Evolutionary conservation across 2,797 vertebrate species (phyloP), one percentile per base, ranked within the genome.

Genomic region (Onychomys arenicola): DNA sequence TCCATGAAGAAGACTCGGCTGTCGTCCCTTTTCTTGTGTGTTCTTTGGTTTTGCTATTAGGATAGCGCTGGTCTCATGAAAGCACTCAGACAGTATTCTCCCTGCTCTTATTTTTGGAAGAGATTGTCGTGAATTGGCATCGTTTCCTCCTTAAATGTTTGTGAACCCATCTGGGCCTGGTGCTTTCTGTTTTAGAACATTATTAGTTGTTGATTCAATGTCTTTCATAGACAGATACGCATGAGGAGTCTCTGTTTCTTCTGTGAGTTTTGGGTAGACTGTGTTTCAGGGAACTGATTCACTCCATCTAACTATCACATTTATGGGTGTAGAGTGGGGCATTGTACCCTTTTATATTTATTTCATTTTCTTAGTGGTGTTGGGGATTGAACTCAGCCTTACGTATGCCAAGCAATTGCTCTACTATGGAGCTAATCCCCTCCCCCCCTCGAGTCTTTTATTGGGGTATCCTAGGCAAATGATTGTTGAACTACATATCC

Each of bases 131-230:
- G 52, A 65, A 4, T 29, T 76, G 91, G 69, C 46, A 40, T 29
- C 27, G 6, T 76, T 75, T 85, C 34, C 85, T 85, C 37, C 81
- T 85, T 76, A 52, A 85, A 14, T 76, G 57, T 84, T 61, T 92
- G 57, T 37, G 90, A 21, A 59, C 32, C 81, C 69, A 52, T 92
- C 81, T 61, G 90, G 57, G 81, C 67, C 43, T 23, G 55, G 57
- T 2, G 34, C 81, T 65, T 37, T 83, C 90, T 92, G 69, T 76
- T 92, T 84, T 84, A 63, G 90, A 75, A 63, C 40, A 46, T 76
- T 84, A 76, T 84, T 85, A 63, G 75, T 75, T 84, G 71, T 61
- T 92, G 67, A 73, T 61, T 49, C 80, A 61, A 63, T 84, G 81
- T 25, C 67, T 84, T 49, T 75, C 32, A 63, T 92, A 84, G 80